Evolutionary conservation across 2,888 invertebrate species (phyloP).

Genomic region (Xestia rhomboidea): DNA sequence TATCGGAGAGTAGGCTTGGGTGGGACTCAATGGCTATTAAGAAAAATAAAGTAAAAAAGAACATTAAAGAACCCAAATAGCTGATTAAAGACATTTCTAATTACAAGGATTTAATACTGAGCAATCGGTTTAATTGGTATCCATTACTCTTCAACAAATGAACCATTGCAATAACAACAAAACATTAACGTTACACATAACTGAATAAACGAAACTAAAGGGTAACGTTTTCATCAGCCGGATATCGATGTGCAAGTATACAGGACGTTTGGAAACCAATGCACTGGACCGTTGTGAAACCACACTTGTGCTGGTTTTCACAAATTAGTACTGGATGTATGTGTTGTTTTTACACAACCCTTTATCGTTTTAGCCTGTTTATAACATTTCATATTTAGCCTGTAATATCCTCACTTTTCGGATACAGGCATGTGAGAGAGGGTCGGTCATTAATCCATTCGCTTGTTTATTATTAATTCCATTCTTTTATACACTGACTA

Average conservation of each 20-base stretch:
- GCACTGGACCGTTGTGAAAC: conserved; percentile 48
- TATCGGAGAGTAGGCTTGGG: not conserved
- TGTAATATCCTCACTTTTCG: not conserved
- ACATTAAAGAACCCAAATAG: not conserved
- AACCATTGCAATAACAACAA: conserved; percentile 36
- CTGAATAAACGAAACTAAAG: conserved; percentile 47
- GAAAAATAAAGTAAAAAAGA: not conserved
- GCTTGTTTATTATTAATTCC: too few species aligned
- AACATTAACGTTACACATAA: conserved; percentile 52
- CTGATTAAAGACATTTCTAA: not conserved
- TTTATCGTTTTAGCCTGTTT: not conserved
- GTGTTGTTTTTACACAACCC: conserved; percentile 3
- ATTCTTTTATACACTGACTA: too few species aligned
- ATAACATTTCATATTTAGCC: not conserved
- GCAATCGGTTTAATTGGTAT: not conserved
- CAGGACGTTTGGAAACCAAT: conserved; percentile 60
- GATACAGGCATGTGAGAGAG: not conserved
- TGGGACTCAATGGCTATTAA: not conserved
- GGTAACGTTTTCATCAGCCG: conserved; percentile 52
- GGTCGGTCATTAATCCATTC: not conserved
- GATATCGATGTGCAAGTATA: conserved; percentile 53
- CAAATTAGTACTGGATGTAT: conserved; percentile 34
- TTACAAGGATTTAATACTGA: too few species aligned
- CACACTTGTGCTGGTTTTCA: conserved; percentile 50
- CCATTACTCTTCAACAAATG: conserved; percentile 12